These are phyloP conservation scores for Galagoides demidoff DNA, from an alignment of 2,797 vertebrate genomes.

Conservation along the genomic window DNA sequence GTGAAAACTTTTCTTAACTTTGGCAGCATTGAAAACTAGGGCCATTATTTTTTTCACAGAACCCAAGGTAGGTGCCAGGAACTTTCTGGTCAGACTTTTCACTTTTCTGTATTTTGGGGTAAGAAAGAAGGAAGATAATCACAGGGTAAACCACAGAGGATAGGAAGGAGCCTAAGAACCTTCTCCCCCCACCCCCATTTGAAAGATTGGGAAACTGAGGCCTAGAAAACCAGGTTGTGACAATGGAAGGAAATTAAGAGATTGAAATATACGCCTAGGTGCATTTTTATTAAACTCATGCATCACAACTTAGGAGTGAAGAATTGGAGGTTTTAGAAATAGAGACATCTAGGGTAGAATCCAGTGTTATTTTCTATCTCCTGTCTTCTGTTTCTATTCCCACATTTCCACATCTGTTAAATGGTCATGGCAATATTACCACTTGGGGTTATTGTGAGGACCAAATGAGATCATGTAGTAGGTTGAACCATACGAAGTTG, in stretches of 20 bases:
- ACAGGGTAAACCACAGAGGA: constrained; percentile 31
- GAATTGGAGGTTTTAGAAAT: not conserved
- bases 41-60: constrained; percentile 87
- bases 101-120: constrained; percentile 84
- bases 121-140: constrained; percentile 86
- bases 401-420: not conserved
- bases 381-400: not conserved
- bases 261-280: not conserved
- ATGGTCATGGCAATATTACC: not conserved
- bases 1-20: constrained; percentile 86
- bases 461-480: not conserved
- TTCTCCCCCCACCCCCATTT: not conserved
- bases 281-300: not conserved
- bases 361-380: not conserved
- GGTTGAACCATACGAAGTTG: not conserved
- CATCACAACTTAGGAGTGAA: not conserved
- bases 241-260: not conserved
- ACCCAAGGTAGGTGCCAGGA: constrained; percentile 84
- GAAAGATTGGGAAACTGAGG: constrained; percentile 66
- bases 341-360: not conserved
- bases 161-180: not conserved
- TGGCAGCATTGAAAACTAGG: constrained; percentile 86
- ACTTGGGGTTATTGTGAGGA: not conserved
- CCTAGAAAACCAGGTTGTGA: not conserved
- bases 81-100: constrained; percentile 83